Conservation (phyloP, 64 coral and sea anemone genomes). For the Montipora foliosa region DNA sequence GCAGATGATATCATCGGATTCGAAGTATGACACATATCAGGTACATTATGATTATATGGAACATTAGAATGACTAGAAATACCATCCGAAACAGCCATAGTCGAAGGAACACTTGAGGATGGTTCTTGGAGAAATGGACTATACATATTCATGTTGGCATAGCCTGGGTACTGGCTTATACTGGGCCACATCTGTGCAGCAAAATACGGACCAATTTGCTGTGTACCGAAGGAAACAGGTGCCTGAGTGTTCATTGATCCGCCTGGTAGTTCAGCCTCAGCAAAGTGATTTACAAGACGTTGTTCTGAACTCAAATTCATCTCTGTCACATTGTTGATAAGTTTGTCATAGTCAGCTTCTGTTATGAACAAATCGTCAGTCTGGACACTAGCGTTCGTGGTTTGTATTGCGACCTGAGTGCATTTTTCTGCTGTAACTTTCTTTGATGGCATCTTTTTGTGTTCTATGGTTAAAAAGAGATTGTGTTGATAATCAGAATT, state of each 20-base stretch:
- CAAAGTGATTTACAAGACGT: slow-evolving; percentile 14
- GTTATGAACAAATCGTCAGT: slow-evolving; percentile 6
- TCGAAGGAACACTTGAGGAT: not conserved
- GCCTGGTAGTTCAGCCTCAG: not conserved
- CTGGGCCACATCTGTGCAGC: slow-evolving; percentile 21
- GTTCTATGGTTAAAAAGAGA: not conserved
- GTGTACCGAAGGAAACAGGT: slow-evolving; percentile 7
- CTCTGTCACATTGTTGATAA: slow-evolving; percentile 6
- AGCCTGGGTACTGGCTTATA: slow-evolving; percentile 20
- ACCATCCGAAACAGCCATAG: slow-evolving; percentile 26
- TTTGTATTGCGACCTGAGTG: slow-evolving; percentile 2
- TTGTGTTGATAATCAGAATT: not conserved
- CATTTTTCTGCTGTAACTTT: slow-evolving; percentile 4
- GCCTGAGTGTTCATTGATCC: not conserved
- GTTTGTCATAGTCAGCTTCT: slow-evolving; percentile 10
- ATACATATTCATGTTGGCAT: slow-evolving; percentile 3
- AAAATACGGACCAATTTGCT: slow-evolving; percentile 32
- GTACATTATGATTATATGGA: slow-evolving; percentile 32
- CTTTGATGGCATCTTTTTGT: not conserved
- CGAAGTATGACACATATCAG: not conserved
- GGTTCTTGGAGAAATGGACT: slow-evolving; percentile 7
- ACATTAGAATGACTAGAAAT: not conserved
- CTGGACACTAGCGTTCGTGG: not conserved
- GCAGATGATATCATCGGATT: not conserved
- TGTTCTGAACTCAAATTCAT: slow-evolving; percentile 13